Evolutionary conservation across 64 coral and sea anemone genomes (phyloP), one percentile per base, ranked within the genome.

Genomic region (Stylophora pistillata): DNA sequence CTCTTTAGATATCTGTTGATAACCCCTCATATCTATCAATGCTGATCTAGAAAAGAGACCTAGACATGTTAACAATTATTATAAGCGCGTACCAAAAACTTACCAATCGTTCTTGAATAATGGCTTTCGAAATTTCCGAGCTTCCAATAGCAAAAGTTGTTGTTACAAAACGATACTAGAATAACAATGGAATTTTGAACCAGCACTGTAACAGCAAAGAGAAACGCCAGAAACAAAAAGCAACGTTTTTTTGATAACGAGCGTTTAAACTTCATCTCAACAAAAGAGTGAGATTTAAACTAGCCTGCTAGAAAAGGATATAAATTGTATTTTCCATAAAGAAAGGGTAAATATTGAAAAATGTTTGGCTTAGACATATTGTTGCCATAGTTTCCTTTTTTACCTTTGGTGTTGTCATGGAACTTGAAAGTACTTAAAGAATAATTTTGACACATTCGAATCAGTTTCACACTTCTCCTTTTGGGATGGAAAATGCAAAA

Each of bases 181-280:
- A 82, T 32, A 41, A 82, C 15, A 37, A 82, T 82, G 30, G 30
- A 30, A 82, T 65, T 64, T 65, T 82, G 78, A 21, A 82, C 11
- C 5, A 82, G 9, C 32, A 82, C 58, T 13, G 78, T 82, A 0
- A 82, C 9, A 11, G 27, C 57, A 18, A 63, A 16, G 18, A 82
- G 57, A 11, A 30, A 59, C 21, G 58, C 29, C 58, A 29, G 64
- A 6, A 82, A 37, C 10, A 82, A 18, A 31, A 82, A 20, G 21
- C 57, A 82, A 64, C 78, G 58, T 82, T 66, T 82, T 65, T 29
- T 60, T 2, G 59, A 82, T 5, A 63, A 82, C 17, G 33, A 64
- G 15, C 78, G 78, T 17, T 82, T 33, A 47, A 63, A 7, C 37
- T 23, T 82, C 78, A 82, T 82, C 28, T 82, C 16, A 60, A 59